Base-by-base conservation (phyloP, 1,140 invertebrate species). In the Mactra quadrangularis region DNA sequence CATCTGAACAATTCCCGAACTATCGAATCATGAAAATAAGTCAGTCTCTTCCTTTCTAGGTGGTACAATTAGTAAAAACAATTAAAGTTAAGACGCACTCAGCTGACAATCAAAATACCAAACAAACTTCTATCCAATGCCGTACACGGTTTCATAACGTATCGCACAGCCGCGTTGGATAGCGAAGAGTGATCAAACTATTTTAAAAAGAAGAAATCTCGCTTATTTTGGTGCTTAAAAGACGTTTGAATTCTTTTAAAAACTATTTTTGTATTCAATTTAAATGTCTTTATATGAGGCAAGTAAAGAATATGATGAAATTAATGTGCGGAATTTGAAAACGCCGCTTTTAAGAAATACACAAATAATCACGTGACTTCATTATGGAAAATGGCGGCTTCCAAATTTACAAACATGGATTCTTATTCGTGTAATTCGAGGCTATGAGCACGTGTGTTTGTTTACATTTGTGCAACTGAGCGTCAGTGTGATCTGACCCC, bases 371-470 rank as follows among this genome's bases (percentile, higher is more conserved):
- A 92, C 92, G 92, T 93, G 91, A 92, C 87, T 83, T 84, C 53
- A 78, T 83, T 88, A 88, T 89, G 85, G 87, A 91, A 93, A 91
- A 93, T 93, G 92, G 92, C 92, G 92, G 92, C 92, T 89, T 92
- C 88, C 76, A 91, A 92, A 91, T 90, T 90, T 87, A 92, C 91
- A 91, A 92, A 92, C 90, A 91, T 92, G 90, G 91, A 89, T 86
- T 86, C 87, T 88, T 88, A 90, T 89, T 95, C 93, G 70, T 94
- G 94, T 88, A 93, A 71, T 50, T 35, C 29, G 64, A 75, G 64
- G 55, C 55, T 31, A 50, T 78, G 82, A 71, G 68, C 82, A 84
- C 82, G 75, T 72, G 82, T 77, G 66, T 78, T 78, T 72, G 74
- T 78, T 84, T 84, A 82, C 79, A 78, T 84, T 78, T 57, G 25